A percentile compares a stretch with the other conserved stretches of the same genome.
Conservation (phyloP, 2,797 vertebrate genomes). For the Xenops minutus region DNA sequence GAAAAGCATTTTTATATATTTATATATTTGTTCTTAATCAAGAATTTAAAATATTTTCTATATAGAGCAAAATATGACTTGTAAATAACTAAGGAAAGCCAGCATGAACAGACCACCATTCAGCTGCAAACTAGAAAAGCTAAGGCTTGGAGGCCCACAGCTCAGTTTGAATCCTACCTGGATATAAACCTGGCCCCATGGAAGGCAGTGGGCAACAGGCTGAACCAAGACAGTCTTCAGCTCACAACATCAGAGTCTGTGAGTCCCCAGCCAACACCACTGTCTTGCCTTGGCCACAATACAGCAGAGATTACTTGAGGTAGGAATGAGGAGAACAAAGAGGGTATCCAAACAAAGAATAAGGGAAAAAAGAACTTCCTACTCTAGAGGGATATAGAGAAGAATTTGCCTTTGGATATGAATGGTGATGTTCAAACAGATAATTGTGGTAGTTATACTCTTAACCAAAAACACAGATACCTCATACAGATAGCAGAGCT, state of each 20-base stretch:
- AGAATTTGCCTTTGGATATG: background rate
- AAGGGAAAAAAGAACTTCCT: rapidly evolving
- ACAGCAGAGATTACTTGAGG: background rate
- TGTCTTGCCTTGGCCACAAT: background rate
- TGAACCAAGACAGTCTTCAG: background rate
- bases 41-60: background rate
- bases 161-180: background rate
- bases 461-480: background rate
- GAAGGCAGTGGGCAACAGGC: background rate
- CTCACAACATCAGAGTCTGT: background rate
- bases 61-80: background rate
- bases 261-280: rapidly evolving
- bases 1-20: background rate
- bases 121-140: background rate
- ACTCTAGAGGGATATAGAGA: background rate
- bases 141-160: background rate
- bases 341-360: background rate
- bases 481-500: background rate
- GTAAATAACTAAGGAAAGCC: background rate
- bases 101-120: background rate
- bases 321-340: background rate
- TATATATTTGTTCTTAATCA: background rate
- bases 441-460: background rate
- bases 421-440: rapidly evolving
- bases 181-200: background rate